Base-by-base conservation (phyloP, 2,797 vertebrate species). In the Podarcis lilfordi region DNA sequence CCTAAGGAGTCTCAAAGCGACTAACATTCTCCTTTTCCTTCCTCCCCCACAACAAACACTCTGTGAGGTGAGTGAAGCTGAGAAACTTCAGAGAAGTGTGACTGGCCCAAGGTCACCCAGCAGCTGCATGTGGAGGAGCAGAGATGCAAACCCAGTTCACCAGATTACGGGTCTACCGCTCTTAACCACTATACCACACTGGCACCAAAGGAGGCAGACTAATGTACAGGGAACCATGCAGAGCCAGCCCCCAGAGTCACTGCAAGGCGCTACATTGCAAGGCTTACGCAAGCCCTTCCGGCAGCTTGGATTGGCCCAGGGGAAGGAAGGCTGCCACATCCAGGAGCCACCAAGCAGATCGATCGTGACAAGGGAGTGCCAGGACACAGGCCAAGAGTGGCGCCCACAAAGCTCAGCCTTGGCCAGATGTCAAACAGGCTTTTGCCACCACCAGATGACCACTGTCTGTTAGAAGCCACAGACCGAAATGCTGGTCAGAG, bases 131-230 rank as follows among this genome's bases (percentile, higher is more conserved):
- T 43, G 43, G 43, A 43, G 43, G 43, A 43, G 43, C 43, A 0
- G 43, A 0, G 43, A 43, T 2, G 0, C 43, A 1, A 43, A 43
- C 0, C 0, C 43, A 8, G 43, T 43, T 43, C 43, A 9, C 43
- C 43, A 43, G 43, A 43, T 43, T 9, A 43, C 43, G 1, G 2
- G 8, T 2, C 43, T 0, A 9, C 8, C 1, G 0, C 43, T 9
- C 43, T 43, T 9, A 43, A 9, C 43, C 43, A 43, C 8, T 43
- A 43, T 8, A 43, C 43, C 43, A 43, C 8, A 9, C 43, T 9
- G 43, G 43, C 43, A 9, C 43, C 43, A 43, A 1, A 43, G 43
- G 29, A 71, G 68, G 10, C 32, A 8, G 32, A 13, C 50, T 25
- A n/a, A 40, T 1, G 25, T 8, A 13, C 8, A 69, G 27, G 25